Evolutionary conservation across 53 echinoderm and acorn worm genomes (phyloP).

Genomic region (Hippasteria phrygiana): DNA sequence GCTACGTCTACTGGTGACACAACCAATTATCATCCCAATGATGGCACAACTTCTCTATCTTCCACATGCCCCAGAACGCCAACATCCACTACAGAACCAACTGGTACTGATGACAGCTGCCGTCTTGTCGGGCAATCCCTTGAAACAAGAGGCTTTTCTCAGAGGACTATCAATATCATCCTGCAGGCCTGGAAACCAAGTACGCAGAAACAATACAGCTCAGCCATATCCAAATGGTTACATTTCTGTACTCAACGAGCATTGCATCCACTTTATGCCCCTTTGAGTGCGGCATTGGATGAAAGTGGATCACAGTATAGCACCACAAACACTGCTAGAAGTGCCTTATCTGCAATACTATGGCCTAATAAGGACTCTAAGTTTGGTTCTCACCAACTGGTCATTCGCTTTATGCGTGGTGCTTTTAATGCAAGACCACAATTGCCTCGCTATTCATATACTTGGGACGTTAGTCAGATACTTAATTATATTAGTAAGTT

Average conservation of each 20-base stretch:
- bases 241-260: too few species aligned
- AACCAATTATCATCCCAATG: slow-evolving; percentile 18
- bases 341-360: too few species aligned
- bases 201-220: slow-evolving; percentile 15
- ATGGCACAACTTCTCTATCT: background rate
- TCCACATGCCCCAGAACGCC: slow-evolving; percentile 8
- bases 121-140: slow-evolving; percentile 28
- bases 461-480: too few species aligned
- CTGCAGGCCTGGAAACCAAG: slow-evolving; percentile 35
- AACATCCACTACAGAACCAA: slow-evolving; percentile 22
- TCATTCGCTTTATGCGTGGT: slow-evolving; percentile 8
- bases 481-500: too few species aligned
- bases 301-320: too few species aligned
- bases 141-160: background rate
- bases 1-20: background rate
- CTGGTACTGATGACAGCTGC: slow-evolving; percentile 3
- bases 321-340: too few species aligned
- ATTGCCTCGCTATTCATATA: too few species aligned
- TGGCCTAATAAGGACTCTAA: too few species aligned
- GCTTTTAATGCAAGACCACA: background rate
- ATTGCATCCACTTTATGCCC: too few species aligned
- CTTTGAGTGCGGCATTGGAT: too few species aligned
- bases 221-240: too few species aligned
- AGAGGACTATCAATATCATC: slow-evolving; percentile 24
- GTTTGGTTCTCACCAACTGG: slow-evolving; percentile 1